Base-by-base conservation (phyloP, 2,797 vertebrate genomes). In the Anabacerthia variegaticeps region DNA sequence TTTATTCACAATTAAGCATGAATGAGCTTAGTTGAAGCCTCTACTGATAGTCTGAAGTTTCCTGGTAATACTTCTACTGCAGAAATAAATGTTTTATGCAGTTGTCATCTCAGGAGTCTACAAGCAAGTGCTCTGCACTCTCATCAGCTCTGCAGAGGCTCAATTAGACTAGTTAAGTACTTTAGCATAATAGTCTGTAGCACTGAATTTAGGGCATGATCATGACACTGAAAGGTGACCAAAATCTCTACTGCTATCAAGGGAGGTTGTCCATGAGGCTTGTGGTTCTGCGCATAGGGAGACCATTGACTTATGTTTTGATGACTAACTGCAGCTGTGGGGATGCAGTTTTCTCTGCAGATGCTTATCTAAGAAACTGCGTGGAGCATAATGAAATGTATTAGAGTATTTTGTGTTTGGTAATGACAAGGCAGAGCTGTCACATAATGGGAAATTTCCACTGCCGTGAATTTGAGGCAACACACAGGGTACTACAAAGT, bases 361-460 rank as follows among this genome's bases (percentile, higher is more conserved):
- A 93, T 85, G 48, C 89, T 92, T 93, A 88, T 95, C 85, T 88
- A 79, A 81, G 93, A 67, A 93, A 55, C 79, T 91, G 51, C 79
- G 46, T 51, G 69, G 80, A 93, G 75, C 28, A 44, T 83, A 92
- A 51, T 56, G 89, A 96, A 92, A 96, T 61, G 41, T 76, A 21
- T 92, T 68, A 75, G 69, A 41, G 55, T 84, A 56, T 76, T 90
- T 78, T 61, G 69, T 67, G 44, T 75, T 93, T 86, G 59, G 66
- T 91, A 95, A 94, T 85, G 95, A 93, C 69, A 84, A 96, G 79
- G 65, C 89, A 94, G 76, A 92, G 77, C 32, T 55, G 34, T 88
- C 67, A 34, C 56, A 79, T 94, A 91, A 96, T 94, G 80, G 88
- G 74, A 96, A 92, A 92, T 94, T 96, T 93, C 94, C 74, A 27